Evolutionary conservation across 2,888 invertebrate genomes (phyloP), one percentile per base, ranked within the genome.

Genomic region (Eulithis prunata): DNA sequence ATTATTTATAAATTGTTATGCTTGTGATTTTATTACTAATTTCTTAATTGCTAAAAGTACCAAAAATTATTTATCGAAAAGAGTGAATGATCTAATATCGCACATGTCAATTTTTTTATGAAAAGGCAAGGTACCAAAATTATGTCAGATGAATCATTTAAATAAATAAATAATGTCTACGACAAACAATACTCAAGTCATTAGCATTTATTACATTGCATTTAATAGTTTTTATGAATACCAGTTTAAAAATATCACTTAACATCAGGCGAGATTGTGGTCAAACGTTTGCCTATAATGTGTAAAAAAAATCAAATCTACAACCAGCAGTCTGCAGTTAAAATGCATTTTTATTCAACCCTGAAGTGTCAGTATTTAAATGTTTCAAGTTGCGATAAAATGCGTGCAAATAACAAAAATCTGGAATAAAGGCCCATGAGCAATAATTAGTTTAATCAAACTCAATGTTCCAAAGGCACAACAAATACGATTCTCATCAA

Each of bases 21-120:
- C 62, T 57, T 57, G 64, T 70, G 71, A 74, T 71, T 70, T 66
- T 68, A 67, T 68, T 64, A 66, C 69, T 71, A 71, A 65, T 49
- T 69, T 64, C 74, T 72, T 74, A 74, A 59, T 51, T 69, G 67
- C 74, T 74, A 74, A 52, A 68, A 69, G 68, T 74, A 73, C 70
- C 68, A 63, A 71, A 68, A 71, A 62, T 66, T 68, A 69, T 67
- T 68, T 69, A 62, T 69, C 51, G 43, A 65, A 52, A 66, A 28
- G 62, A 69, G 49, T 54, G 59, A 56, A 56, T 60, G 4, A 56
- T 58, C 21, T 43, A 53, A 60, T 41, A 47, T 52, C 12, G 51
- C 59, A 41, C 38, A 56, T 49, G 51, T 56, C 43, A 60, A 60
- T 45, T 43, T 14, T 38, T 38, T 47, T 13, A 58, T 52, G 21